Conservation (phyloP, 1,140 invertebrate genomes). For the Trachymyrmex septentrionalis region DNA sequence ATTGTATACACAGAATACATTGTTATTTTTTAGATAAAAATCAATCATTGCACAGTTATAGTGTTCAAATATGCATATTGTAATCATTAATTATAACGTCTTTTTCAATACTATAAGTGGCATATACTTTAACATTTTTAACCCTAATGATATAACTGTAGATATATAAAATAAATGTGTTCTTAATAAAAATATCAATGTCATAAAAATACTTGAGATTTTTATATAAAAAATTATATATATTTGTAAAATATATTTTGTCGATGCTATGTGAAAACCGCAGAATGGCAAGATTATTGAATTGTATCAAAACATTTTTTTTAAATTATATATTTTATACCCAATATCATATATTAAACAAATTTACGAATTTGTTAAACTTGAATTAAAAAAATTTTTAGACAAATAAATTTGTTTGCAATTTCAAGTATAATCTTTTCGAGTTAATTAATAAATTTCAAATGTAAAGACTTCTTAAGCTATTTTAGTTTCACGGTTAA, state of each 20-base stretch:
- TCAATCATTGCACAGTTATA: constrained; percentile 11
- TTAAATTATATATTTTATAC: not conserved
- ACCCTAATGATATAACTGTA: not conserved
- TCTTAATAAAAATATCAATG: constrained; percentile 55
- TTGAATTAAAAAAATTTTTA: not conserved
- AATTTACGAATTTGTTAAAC: not conserved
- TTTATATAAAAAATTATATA: constrained; percentile 31
- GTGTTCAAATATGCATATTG: not conserved
- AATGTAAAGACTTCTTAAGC: not conserved
- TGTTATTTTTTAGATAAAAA: constrained; percentile 12
- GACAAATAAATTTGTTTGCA: not conserved
- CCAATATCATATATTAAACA: not conserved
- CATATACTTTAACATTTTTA: not conserved
- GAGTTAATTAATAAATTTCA: not conserved
- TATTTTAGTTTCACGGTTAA: constrained; percentile 12
- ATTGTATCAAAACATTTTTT: not conserved
- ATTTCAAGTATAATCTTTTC: not conserved
- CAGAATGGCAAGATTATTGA: not conserved
- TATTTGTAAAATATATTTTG: not conserved
- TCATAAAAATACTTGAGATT: constrained; percentile 23
- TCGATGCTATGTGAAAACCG: not conserved
- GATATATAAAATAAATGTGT: constrained; percentile 27
- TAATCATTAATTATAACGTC: constrained; percentile 6
- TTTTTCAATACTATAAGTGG: not conserved
- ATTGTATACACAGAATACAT: not conserved